A percentile compares a stretch with the other conserved stretches of the same genome.
phyloP scores from a whole-genome alignment of 1,140 invertebrate species.

The Antheraea mylitta region DNA sequence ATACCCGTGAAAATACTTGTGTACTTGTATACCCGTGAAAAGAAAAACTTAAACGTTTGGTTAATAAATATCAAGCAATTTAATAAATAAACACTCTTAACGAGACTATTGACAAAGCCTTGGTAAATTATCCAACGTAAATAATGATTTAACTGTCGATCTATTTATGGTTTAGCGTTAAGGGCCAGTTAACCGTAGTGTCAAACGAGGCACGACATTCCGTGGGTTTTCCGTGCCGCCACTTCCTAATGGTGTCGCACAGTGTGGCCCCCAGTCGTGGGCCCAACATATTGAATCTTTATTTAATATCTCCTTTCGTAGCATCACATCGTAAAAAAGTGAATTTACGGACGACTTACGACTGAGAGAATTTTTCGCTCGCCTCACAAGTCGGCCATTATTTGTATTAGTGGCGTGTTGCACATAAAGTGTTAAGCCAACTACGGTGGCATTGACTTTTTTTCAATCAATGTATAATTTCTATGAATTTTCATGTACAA shows the following conservation, averaged over 20 bases:
- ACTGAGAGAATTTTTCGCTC: conserved; percentile 15
- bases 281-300: conserved; percentile 58
- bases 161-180: not conserved
- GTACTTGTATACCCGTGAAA: too few species aligned
- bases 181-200: not conserved
- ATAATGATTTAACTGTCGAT: not conserved
- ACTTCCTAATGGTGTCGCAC: conserved; percentile 62
- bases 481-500: too few species aligned
- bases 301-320: conserved; percentile 47
- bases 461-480: too few species aligned
- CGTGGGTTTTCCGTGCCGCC: conserved; percentile 57
- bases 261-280: conserved; percentile 29
- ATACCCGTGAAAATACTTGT: too few species aligned
- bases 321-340: conserved; percentile 36
- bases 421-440: not conserved
- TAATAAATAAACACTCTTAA: too few species aligned
- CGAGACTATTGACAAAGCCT: too few species aligned
- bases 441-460: too few species aligned
- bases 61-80: too few species aligned
- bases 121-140: too few species aligned
- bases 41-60: too few species aligned
- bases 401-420: not conserved
- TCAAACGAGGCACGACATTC: conserved; percentile 48
- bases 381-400: not conserved
- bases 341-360: conserved; percentile 32